Evolutionary conservation across 2,797 vertebrate genomes (phyloP).

Genomic region (Jordanella pulchra): DNA sequence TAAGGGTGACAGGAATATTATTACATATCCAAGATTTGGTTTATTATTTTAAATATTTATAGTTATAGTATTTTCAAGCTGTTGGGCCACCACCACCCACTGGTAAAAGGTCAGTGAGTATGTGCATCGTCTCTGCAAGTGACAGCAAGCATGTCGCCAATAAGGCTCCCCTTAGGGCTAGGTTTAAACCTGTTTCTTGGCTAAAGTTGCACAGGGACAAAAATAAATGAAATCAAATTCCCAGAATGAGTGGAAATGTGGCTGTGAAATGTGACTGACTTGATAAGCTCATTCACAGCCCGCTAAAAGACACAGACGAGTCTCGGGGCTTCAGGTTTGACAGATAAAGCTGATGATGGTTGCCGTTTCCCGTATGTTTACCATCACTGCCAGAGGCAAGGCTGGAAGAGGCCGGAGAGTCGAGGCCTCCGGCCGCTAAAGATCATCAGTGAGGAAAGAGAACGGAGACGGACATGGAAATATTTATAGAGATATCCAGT

Average conservation of each 20-base stretch:
- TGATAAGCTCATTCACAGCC: slow-evolving; percentile 24
- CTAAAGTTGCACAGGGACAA: slow-evolving; percentile 18
- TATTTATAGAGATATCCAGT: slow-evolving; percentile 11
- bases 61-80: slow-evolving; percentile 45
- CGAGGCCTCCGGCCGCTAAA: slow-evolving; percentile 46
- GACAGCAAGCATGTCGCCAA: slow-evolving; percentile 48
- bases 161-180: slow-evolving; percentile 18
- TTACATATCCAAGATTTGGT: slow-evolving; percentile 41
- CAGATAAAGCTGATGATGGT: slow-evolving; percentile 63
- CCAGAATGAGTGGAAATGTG: slow-evolving; percentile 1
- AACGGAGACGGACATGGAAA: slow-evolving; percentile 2
- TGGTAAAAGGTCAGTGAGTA: slow-evolving; percentile 49
- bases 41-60: slow-evolving; percentile 37
- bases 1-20: slow-evolving; percentile 50
- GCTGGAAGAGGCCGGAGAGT: slow-evolving; percentile 73
- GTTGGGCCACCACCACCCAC: slow-evolving; percentile 45
- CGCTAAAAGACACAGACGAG: not conserved
- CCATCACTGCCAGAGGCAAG: slow-evolving; percentile 67
- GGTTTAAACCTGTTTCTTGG: slow-evolving; percentile 34
- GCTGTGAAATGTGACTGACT: slow-evolving; percentile 21
- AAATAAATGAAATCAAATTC: slow-evolving; percentile 10
- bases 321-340: slow-evolving; percentile 46
- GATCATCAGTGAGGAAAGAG: slow-evolving; percentile 20
- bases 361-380: slow-evolving; percentile 78
- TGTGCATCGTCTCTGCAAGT: slow-evolving; percentile 38